Evolutionary conservation across 1,140 invertebrate genomes (phyloP).

Genomic region (Atopsyche davidsoni): DNA sequence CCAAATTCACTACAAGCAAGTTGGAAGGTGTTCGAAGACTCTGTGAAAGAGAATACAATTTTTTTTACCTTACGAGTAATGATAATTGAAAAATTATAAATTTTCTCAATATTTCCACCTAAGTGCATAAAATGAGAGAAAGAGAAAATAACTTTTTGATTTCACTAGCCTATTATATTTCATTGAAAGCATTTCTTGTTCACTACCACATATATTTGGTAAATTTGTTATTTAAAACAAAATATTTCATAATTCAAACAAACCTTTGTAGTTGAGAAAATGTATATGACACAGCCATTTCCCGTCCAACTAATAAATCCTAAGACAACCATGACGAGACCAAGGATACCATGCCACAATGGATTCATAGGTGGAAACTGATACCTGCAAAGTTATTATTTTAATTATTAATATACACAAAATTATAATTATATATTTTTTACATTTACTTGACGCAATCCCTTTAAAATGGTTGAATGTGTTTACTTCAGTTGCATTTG

Average conservation of each 20-base stretch:
- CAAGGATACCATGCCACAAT: slow-evolving; percentile 72
- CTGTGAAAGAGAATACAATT: slow-evolving; percentile 5
- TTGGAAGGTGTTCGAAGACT: slow-evolving; percentile 70
- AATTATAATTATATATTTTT: too few species aligned
- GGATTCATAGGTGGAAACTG: slow-evolving; percentile 73
- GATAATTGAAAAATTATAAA: not conserved
- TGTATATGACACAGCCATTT: slow-evolving; percentile 77
- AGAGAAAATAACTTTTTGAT: not conserved
- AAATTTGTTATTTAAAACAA: not conserved
- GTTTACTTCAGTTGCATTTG: too few species aligned
- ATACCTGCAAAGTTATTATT: slow-evolving; percentile 43
- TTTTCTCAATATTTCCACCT: not conserved
- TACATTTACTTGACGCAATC: too few species aligned
- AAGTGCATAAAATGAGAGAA: not conserved
- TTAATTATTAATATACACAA: too few species aligned
- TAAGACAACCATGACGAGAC: slow-evolving; percentile 66
- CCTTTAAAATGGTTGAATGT: too few species aligned
- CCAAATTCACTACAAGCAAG: slow-evolving; percentile 73
- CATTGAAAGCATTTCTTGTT: not conserved
- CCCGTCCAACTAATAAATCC: slow-evolving; percentile 66
- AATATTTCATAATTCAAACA: not conserved
- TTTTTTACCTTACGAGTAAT: not conserved
- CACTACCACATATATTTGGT: not conserved
- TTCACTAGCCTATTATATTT: not conserved
- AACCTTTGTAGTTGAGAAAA: slow-evolving; percentile 69